These are phyloP conservation scores for Axinella damicornis DNA, from an alignment of 37 sponge, comb jelly and placozoan species.

Conservation along the genomic window DNA sequence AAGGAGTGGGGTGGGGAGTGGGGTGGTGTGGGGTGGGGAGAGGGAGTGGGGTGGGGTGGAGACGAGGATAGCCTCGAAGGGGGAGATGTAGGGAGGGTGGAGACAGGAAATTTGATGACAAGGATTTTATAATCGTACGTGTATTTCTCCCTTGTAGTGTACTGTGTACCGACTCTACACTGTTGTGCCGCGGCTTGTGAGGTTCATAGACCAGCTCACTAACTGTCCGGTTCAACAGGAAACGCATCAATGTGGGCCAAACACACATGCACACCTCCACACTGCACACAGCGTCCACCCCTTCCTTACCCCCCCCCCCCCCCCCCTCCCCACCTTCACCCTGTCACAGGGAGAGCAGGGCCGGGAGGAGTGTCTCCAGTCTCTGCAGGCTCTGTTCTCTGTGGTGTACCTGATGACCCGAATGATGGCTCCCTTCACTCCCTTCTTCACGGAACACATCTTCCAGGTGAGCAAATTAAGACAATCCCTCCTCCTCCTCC, in stretches of 20 bases:
- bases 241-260: constrained; percentile 77
- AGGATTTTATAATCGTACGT: too few relatives aligned
- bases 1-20: too few relatives aligned
- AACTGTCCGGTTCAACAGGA: constrained; percentile 96
- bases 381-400: constrained; percentile 85
- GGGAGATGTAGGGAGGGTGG: background rate
- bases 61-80: too few relatives aligned
- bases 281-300: background rate
- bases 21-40: too few relatives aligned
- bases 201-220: constrained; percentile 93
- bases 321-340: background rate
- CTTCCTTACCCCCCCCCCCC: background rate
- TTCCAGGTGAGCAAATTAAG: constrained; percentile 67
- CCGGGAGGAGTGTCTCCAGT: constrained; percentile 63
- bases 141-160: too few relatives aligned
- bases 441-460: constrained; percentile 96
- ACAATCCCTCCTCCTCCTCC: background rate
- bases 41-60: too few relatives aligned
- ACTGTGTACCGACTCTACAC: constrained; percentile 97
- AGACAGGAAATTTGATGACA: too few relatives aligned
- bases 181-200: constrained; percentile 91
- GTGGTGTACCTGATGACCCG: constrained; percentile 89
- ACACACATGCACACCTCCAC: background rate
- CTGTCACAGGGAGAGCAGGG: constrained; percentile 79
- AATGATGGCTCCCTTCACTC: constrained; percentile 99